phyloP scores from a whole-genome alignment of 2,797 vertebrate species.

The Lophotriccus pileatus region DNA sequence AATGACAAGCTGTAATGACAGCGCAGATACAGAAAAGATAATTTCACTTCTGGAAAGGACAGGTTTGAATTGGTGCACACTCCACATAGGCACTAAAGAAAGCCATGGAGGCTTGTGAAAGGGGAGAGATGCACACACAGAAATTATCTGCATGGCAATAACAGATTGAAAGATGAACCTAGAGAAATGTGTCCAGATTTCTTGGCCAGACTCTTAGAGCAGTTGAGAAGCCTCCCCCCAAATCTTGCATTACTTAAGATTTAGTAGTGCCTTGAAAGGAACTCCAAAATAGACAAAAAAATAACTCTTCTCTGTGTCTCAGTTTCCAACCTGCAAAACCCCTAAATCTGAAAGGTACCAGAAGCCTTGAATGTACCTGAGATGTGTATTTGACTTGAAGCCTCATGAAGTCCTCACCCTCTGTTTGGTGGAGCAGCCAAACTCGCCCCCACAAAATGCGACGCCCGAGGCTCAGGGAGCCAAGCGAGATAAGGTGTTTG shows the following conservation, averaged over 20 bases:
- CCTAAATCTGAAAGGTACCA: not conserved
- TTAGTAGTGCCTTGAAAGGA: not conserved
- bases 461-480: not conserved
- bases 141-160: not conserved
- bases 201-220: not conserved
- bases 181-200: not conserved
- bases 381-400: not conserved
- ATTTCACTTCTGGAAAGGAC: not conserved
- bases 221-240: not conserved
- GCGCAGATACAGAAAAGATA: not conserved
- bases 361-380: not conserved
- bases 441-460: not conserved
- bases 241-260: not conserved
- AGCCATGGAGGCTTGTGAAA: not conserved
- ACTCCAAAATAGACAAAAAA: not conserved
- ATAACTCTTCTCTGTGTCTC: not conserved
- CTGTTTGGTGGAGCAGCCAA: not conserved
- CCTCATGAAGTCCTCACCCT: not conserved
- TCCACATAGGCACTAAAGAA: not conserved
- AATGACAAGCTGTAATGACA: not conserved
- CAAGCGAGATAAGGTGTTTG: constrained; percentile 31
- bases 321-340: not conserved
- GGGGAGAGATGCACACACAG: not conserved
- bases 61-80: not conserved
- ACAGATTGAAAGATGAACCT: not conserved